phyloP scores from a whole-genome alignment of 2,888 invertebrate species.

The Perithous albicinctus region DNA sequence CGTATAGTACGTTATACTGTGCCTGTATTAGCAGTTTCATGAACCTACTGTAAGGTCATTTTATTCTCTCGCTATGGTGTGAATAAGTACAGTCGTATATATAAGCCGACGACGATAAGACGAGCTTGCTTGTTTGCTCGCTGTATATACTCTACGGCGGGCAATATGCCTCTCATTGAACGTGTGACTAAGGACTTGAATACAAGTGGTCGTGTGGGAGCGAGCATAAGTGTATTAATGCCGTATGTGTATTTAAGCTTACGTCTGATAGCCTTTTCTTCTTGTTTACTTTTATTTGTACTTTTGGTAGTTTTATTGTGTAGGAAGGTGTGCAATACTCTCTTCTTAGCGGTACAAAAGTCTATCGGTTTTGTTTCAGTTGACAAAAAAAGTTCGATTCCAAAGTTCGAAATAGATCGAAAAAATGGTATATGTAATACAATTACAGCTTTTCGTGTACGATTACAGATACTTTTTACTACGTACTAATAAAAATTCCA shows the following conservation, averaged over 20 bases:
- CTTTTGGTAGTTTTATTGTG: slow-evolving; percentile 44
- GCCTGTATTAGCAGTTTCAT: background rate
- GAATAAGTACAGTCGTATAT: slow-evolving; percentile 62
- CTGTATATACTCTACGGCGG: slow-evolving; percentile 15
- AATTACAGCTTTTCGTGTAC: background rate
- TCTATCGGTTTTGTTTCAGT: background rate
- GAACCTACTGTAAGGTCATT: slow-evolving; percentile 61
- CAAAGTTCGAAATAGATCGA: background rate
- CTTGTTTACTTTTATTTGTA: slow-evolving; percentile 26
- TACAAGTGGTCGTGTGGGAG: slow-evolving; percentile 64
- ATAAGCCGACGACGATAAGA: slow-evolving; percentile 63
- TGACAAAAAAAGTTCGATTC: too few relatives aligned
- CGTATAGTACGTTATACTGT: slow-evolving; percentile 52
- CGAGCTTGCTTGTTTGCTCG: slow-evolving; percentile 36
- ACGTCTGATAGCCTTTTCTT: slow-evolving; percentile 32
- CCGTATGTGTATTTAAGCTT: slow-evolving; percentile 54
- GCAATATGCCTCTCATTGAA: slow-evolving; percentile 64
- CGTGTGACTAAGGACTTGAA: slow-evolving; percentile 50
- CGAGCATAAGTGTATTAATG: slow-evolving; percentile 59
- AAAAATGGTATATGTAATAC: background rate
- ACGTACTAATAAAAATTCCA: background rate
- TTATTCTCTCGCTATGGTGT: slow-evolving; percentile 60
- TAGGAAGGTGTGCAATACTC: slow-evolving; percentile 6
- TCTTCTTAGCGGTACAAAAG: background rate
- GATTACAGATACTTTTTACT: too few relatives aligned